Base-by-base conservation (phyloP, 2,113 vertebrate genomes). In the Tachysurus vachellii region DNA sequence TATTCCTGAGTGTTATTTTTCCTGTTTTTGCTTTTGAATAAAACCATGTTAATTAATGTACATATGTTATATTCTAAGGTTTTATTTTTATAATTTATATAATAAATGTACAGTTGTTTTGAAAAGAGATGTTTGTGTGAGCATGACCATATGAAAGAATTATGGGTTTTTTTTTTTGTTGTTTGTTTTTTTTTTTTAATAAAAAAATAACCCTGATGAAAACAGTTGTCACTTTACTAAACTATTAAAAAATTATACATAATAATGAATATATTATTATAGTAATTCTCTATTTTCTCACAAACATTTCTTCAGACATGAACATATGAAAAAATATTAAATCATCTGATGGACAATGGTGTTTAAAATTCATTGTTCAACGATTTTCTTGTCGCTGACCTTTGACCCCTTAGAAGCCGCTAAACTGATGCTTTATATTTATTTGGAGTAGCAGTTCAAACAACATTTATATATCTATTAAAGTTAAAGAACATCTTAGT, bases 51-150 rank as follows among this genome's bases (percentile, higher is more conserved):
- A 71, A 87, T 83, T 87, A 73, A 86, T 88, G 87, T 86, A 87
- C 90, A 90, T 57, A 90, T 89, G 88, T 91, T 91, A 84, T 89
- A 91, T 90, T 90, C 85, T 87, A 80, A 88, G 83, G 80, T 91
- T 92, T 89, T 93, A 91, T 92, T 92, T 92, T 92, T 92, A 91
- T 93, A 93, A 93, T 91, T 93, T 93, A 92, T 92, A 90, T 88
- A 90, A 90, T 89, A 92, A 90, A 89, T 90, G 86, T 89, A 88
- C 14, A 90, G 88, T 89, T 91, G 84, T 88, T 89, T 89, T 64
- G 21, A 89, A 87, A 83, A 75, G 82, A 88, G 84, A 47, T 85
- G 85, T 88, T 85, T 86, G 70, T 89, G 44, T 85, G 83, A 86
- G 89, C 82, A 80, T 85, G 85, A 66, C n/a, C 47, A 83, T 89